Evolutionary conservation across 2,888 invertebrate genomes (phyloP), one percentile per base, ranked within the genome.

Genomic region (Neocrepidodera transversa): DNA sequence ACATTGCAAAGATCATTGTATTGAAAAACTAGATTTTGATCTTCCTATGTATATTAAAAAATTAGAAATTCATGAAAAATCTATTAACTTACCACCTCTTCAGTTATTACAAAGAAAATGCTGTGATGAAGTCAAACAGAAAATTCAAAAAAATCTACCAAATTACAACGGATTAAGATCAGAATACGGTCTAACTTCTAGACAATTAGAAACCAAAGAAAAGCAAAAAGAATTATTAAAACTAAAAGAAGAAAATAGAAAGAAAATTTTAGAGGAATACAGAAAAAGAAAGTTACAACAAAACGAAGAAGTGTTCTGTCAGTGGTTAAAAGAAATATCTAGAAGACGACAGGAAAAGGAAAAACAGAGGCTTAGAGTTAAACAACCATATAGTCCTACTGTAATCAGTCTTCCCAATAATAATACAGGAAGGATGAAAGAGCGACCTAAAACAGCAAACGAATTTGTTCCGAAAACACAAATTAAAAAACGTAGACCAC

Each of bases 241-340:
- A 62, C 71, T 79, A 20, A 79, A 76, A 45, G 80, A 82, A 68
- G 73, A 79, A 45, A 80, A 81, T 63, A 74, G 79, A 7, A 76
- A 76, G 35, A 79, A 80, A 71, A 77, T 82, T 71, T 74, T 82
- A 52, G 81, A 75, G 43, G 78, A 78, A 58, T 77, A 75, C 62
- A 73, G 72, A 54, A 64, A 68, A 40, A 63, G 75, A 53, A 76
- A 71, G 58, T 71, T 74, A 16, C 71, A 78, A 66, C 76, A 83
- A 61, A 84, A 84, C 70, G 84, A 84, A 69, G 75, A 79, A 35
- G 82, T 83, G 38, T 84, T 84, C 57, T 80, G 80, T 42, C 82
- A 81, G 26, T 84, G 84, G 84, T 72, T 84, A 45, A 80, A 80
- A 63, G 74, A 76, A 23, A 65, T 78, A 6, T 67, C 75, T 1